Percentiles rank a stretch among this genome's conserved stretches.
These are phyloP conservation scores for Xanthorhoe spadicearia DNA, from an alignment of 2,888 invertebrate species.

Conservation along the genomic window DNA sequence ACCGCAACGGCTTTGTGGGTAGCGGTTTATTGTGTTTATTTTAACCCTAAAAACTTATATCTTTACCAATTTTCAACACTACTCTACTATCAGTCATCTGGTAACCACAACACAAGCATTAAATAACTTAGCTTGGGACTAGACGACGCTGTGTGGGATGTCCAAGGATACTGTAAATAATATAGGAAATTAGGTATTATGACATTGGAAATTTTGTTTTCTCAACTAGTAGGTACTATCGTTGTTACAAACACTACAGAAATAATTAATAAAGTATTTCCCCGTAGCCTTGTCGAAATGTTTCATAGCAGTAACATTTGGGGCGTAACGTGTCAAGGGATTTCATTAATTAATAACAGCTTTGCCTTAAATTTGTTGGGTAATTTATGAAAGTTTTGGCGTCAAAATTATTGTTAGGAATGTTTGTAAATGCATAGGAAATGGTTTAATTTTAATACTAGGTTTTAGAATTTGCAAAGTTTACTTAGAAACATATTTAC, in stretches of 20 bases:
- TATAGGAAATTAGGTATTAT: too few relatives aligned
- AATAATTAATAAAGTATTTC: constrained; percentile 34
- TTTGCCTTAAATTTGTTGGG: constrained; percentile 36
- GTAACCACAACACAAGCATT: too few relatives aligned
- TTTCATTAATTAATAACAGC: constrained; percentile 44
- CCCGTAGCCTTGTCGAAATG: constrained; percentile 36
- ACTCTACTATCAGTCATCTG: too few relatives aligned
- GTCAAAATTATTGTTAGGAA: constrained; percentile 13
- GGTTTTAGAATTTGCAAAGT: not conserved
- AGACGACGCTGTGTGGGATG: too few relatives aligned
- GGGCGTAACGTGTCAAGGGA: constrained; percentile 42
- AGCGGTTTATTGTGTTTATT: not conserved
- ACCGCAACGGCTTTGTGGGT: constrained; percentile 3
- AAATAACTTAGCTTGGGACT: too few relatives aligned
- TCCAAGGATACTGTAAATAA: too few relatives aligned
- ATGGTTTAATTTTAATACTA: not conserved
- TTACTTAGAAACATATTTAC: not conserved
- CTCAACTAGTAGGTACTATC: not conserved
- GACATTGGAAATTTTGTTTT: not conserved
- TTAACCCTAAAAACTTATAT: not conserved
- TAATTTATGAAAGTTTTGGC: constrained; percentile 31
- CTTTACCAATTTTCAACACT: not conserved
- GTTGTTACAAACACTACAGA: constrained; percentile 8
- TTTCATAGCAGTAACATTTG: constrained; percentile 43
- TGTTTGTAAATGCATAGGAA: not conserved